A percentile compares a stretch with the other conserved stretches of the same genome.
These are phyloP conservation scores for Ametastegia equiseti DNA, from an alignment of 2,888 invertebrate genomes.

Conservation along the genomic window DNA sequence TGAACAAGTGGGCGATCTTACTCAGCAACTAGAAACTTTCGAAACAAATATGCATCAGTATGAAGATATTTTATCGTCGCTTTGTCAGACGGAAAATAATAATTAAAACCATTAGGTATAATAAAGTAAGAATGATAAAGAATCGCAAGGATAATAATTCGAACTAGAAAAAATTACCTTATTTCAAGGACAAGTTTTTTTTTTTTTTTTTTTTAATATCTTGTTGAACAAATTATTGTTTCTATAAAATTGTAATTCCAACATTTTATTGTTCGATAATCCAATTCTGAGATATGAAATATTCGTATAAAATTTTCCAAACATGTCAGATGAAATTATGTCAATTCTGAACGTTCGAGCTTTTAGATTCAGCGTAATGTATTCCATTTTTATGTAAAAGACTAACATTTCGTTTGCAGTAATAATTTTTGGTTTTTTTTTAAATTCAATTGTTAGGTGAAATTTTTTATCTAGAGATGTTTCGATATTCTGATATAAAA, in stretches of 20 bases:
- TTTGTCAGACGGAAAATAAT: conserved; percentile 83
- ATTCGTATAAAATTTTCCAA: too few species aligned
- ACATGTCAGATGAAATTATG: too few species aligned
- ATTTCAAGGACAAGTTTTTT: neutral
- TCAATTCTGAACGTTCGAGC: neutral
- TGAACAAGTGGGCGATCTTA: conserved; percentile 81
- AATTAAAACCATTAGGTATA: conserved; percentile 69
- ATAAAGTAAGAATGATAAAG: neutral
- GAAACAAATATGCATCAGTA: conserved; percentile 87
- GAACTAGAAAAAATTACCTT: conserved; percentile 3
- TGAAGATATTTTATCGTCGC: conserved; percentile 85
- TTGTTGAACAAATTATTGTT: neutral
- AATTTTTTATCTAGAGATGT: neutral
- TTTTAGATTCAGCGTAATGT: neutral
- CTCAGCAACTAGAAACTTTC: conserved; percentile 85
- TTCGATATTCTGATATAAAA: neutral
- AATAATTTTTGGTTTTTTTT: neutral
- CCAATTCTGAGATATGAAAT: neutral
- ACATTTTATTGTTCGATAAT: conserved; percentile 9
- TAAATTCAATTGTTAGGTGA: too few species aligned
- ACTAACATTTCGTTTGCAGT: neutral
- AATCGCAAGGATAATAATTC: neutral
- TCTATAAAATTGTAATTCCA: conserved; percentile 7
- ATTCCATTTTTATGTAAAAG: neutral
- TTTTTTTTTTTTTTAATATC: too few species aligned